Conservation (phyloP, 2,888 invertebrate species). For the Odontothrips loti region DNA sequence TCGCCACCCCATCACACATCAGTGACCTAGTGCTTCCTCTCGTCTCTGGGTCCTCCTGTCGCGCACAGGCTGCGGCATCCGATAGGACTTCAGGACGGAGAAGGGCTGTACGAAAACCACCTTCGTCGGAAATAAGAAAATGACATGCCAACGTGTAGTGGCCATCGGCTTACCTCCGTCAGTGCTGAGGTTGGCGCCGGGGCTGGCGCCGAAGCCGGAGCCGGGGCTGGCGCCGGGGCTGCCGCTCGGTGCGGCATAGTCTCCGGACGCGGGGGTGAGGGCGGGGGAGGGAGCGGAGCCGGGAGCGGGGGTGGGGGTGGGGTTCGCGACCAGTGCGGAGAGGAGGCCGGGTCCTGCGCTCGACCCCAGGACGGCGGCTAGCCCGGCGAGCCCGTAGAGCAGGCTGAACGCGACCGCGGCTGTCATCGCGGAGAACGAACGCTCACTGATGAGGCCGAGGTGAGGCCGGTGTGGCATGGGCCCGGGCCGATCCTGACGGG, state of each 20-base stretch:
- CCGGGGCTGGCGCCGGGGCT: neutral
- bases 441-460: neutral
- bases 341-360: neutral
- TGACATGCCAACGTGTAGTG: too few species aligned
- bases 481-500: neutral
- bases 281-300: neutral
- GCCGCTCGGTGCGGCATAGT: neutral
- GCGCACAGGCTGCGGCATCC: too few species aligned
- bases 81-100: too few species aligned
- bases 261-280: neutral
- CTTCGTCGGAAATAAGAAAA: too few species aligned
- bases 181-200: neutral
- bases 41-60: too few species aligned
- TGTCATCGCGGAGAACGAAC: neutral
- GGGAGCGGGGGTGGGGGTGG: neutral
- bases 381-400: neutral
- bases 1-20: too few species aligned
- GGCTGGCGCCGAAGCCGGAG: neutral
- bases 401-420: neutral
- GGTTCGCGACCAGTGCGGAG: neutral
- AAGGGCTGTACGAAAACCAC: too few species aligned
- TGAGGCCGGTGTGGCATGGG: neutral
- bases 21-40: too few species aligned
- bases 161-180: neutral
- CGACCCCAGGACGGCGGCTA: neutral